Conservation (phyloP, 2,888 invertebrate genomes). For the Ctenicera cuprea region DNA sequence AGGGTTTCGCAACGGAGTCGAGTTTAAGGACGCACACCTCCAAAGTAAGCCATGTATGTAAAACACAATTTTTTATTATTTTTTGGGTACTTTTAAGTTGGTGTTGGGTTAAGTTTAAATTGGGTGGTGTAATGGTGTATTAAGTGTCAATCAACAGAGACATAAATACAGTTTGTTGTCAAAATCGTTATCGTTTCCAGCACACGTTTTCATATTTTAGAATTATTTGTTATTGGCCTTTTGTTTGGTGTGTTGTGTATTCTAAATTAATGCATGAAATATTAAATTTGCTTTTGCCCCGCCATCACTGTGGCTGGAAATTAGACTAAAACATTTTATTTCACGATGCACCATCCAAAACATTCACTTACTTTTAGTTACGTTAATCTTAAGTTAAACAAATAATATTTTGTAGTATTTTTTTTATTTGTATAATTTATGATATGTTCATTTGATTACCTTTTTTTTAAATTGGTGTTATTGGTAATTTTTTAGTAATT, state of each 20-base stretch:
- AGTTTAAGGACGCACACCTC: constrained; percentile 96
- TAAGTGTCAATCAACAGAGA: constrained; percentile 1
- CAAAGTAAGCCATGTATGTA: constrained; percentile 91
- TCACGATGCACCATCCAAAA: constrained; percentile 54
- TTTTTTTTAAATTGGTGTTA: constrained; percentile 20
- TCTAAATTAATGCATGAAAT: constrained; percentile 33
- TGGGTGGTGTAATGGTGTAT: constrained; percentile 49
- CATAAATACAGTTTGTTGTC: not conserved
- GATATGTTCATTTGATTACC: constrained; percentile 15
- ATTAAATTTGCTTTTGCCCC: constrained; percentile 5
- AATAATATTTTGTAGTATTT: not conserved
- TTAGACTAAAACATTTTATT: constrained; percentile 8
- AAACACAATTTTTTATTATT: constrained; percentile 57
- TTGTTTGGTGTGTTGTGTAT: constrained; percentile 53
- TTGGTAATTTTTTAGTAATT: not conserved
- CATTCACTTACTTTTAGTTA: constrained; percentile 51
- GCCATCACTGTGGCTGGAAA: constrained; percentile 43
- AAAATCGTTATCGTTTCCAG: constrained; percentile 40
- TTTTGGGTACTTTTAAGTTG: constrained; percentile 57
- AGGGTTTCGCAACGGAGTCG: constrained; percentile 97
- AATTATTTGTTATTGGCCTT: constrained; percentile 37
- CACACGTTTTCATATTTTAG: constrained; percentile 45
- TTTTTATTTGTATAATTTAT: not conserved
- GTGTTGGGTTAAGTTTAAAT: constrained; percentile 51
- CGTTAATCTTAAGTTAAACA: constrained; percentile 53